Evolutionary conservation across 2,888 invertebrate species (phyloP), one percentile per base, ranked within the genome.

Genomic region (Creontiades dilutus): DNA sequence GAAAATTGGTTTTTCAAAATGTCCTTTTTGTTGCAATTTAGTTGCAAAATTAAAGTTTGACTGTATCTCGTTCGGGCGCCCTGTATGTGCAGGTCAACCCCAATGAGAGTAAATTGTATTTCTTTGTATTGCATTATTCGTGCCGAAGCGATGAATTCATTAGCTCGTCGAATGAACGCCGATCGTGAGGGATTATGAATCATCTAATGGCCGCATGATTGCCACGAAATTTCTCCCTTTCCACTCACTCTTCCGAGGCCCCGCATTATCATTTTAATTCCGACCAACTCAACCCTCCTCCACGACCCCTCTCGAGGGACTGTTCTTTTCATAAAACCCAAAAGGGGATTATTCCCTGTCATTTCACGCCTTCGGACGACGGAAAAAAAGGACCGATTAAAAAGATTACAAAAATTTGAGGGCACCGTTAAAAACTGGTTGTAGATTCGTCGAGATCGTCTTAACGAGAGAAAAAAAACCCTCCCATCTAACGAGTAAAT

Each of bases 341-440:
- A 23, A 27, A 46, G 75, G 48, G 55, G 86, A 86, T 86, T 86
- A 86, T 86, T 86, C 86, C 75, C 86, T 75, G 86, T 86, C 86
- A 86, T 86, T 86, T 86, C 86, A 86, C 86, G 86, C 86, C 68
- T 75, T 86, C 47, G 86, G 86, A 86, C 86, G 19, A 57, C 57
- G 19, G 5, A 11, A 16, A 68, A 68, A 23, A 23, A 86, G 47
- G 55, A 85, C 12, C 37, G 75, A 75, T 86, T 23, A 86, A 85
- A 75, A 86, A 48, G 46, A 13, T 23, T 5, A 27, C 23, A 19
- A 75, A 19, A 37, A 37, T 19, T 19, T 13, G 1, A 12, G 27
- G 47, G 52, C 19, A 52, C 19, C 47, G 47, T n/a, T n/a, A 19
- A 82, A 82, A 82, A 82, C 52, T 68, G 68, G 68, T 23, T 23